Percentiles rank a stretch among this genome's conserved stretches.
Conservation (phyloP, 2,113 vertebrate genomes). For the Gymnorhina tibicen region DNA sequence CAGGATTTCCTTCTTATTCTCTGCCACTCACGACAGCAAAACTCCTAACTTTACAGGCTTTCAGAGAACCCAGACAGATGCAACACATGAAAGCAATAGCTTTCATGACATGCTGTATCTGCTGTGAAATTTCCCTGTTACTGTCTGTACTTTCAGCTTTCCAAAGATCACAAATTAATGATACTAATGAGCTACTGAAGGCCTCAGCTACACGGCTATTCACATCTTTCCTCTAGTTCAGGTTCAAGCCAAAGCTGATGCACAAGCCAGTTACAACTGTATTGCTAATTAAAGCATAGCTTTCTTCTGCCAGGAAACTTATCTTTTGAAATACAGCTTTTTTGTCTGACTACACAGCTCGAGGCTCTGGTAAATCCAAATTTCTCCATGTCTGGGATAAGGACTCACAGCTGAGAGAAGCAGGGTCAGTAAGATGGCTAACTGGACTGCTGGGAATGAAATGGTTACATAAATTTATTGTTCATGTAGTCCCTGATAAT, state of each 20-base stretch:
- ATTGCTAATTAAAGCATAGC: accelerated
- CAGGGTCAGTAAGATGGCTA: not conserved
- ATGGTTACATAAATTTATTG: not conserved
- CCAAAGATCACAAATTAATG: not conserved
- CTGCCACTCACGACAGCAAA: not conserved
- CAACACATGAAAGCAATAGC: not conserved
- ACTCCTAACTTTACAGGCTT: not conserved
- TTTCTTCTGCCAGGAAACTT: not conserved
- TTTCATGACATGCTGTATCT: not conserved
- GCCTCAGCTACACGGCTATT: not conserved
- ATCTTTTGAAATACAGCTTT: not conserved
- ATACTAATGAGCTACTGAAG: not conserved
- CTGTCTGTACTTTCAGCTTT: not conserved
- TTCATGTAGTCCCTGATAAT: not conserved
- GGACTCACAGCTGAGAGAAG: not conserved
- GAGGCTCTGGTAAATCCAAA: not conserved
- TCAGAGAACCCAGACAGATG: not conserved
- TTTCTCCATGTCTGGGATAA: not conserved
- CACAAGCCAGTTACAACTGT: not conserved
- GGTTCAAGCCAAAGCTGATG: not conserved
- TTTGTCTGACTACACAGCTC: not conserved
- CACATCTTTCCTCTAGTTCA: not conserved
- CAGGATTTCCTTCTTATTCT: not conserved
- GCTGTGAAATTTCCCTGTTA: not conserved
- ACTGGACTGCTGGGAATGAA: not conserved